Percentiles rank a stretch among this genome's conserved stretches.
Conservation (phyloP, 2,888 invertebrate genomes). For the Oscheius sp. region DNA sequence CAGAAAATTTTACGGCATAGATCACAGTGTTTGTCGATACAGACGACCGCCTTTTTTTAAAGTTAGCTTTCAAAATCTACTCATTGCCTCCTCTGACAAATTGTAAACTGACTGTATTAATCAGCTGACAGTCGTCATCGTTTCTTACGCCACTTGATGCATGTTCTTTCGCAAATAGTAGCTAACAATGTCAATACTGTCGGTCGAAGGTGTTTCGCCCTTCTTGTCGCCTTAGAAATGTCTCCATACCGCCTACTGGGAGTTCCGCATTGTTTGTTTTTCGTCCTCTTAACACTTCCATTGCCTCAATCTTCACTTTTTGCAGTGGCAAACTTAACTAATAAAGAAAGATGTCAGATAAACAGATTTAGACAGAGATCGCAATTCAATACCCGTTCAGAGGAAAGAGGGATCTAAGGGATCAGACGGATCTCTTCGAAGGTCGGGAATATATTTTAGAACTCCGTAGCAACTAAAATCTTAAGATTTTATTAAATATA, state of each 20-base stretch:
- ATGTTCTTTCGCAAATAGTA: conserved; percentile 21
- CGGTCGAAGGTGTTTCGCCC: conserved; percentile 2
- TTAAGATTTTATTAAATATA: too few species aligned
- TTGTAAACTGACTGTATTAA: neutral
- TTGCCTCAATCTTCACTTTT: too few species aligned
- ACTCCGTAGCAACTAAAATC: too few species aligned
- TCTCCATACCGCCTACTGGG: neutral
- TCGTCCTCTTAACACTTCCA: too few species aligned
- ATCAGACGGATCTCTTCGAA: too few species aligned
- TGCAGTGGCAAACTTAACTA: too few species aligned
- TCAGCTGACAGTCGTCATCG: conserved; percentile 11
- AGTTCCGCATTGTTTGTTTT: conserved; percentile 17
- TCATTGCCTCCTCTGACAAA: neutral
- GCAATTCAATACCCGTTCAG: neutral
- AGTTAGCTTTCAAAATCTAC: neutral
- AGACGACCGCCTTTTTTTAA: too few species aligned
- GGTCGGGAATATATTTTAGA: too few species aligned
- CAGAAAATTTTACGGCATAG: too few species aligned
- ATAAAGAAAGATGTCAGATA: too few species aligned
- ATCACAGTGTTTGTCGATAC: too few species aligned
- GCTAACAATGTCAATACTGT: conserved; percentile 15
- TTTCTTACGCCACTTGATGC: conserved; percentile 18
- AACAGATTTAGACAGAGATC: neutral
- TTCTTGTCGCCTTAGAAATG: conserved; percentile 25
- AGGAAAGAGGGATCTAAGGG: neutral